Evolutionary conservation across 2,888 invertebrate genomes (phyloP).

Genomic region (Nycteola revayana): DNA sequence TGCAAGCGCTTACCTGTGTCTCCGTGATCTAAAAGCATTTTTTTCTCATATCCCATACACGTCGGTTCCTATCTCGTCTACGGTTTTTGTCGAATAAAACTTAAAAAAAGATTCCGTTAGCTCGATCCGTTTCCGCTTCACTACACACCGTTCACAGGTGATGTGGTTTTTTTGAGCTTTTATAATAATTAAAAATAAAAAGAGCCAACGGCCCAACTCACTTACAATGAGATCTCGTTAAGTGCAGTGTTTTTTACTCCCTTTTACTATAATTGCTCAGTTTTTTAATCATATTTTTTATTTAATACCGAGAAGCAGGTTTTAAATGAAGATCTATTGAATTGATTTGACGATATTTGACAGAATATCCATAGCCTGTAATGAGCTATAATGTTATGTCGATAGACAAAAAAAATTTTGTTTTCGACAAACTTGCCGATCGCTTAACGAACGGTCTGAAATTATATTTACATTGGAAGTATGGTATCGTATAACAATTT

Average conservation of each 20-base stretch:
- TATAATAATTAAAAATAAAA: constrained; percentile 74
- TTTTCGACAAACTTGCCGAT: constrained; percentile 3
- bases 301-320: constrained; percentile 25
- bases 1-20: constrained; percentile 32
- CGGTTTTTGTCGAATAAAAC: constrained; percentile 66
- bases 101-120: constrained; percentile 70
- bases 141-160: constrained; percentile 74
- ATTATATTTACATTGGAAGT: constrained; percentile 65
- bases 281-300: constrained; percentile 35
- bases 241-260: constrained; percentile 52
- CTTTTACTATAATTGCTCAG: constrained; percentile 50
- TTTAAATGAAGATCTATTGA: constrained; percentile 32
- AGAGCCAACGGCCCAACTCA: constrained; percentile 41
- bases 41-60: constrained; percentile 63
- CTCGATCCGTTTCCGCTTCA: constrained; percentile 75
- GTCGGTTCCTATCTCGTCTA: constrained; percentile 68
- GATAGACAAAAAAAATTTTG: constrained; percentile 39
- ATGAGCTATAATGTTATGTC: constrained; percentile 39
- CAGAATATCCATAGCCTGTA: constrained; percentile 30
- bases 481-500: constrained; percentile 62
- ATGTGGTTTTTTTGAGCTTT: constrained; percentile 64
- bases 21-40: constrained; percentile 43
- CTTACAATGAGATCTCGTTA: constrained; percentile 67
- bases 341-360: constrained; percentile 30
- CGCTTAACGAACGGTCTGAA: constrained; percentile 46